phyloP scores from a whole-genome alignment of 1,140 invertebrate species.

The Antheraea mylitta region DNA sequence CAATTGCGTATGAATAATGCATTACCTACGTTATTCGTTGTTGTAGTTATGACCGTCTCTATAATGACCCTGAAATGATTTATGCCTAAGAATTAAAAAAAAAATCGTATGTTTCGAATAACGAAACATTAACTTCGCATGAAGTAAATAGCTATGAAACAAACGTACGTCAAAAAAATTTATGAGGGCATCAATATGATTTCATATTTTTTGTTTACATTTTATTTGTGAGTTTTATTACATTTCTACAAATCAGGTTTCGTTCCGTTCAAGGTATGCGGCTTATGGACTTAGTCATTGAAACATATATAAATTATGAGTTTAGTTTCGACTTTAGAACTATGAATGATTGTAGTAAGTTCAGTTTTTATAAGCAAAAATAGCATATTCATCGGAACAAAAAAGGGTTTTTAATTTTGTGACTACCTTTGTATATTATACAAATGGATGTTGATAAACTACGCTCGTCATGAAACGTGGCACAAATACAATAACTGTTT shows the following conservation, averaged over 20 bases:
- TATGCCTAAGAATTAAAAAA: not conserved
- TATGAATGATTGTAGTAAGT: not conserved
- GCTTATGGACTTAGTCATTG: not conserved
- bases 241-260: slow-evolving; percentile 3
- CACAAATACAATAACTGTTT: too few species aligned
- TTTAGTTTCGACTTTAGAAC: not conserved
- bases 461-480: too few species aligned
- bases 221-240: slow-evolving; percentile 18
- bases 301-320: not conserved
- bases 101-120: not conserved
- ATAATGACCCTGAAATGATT: not conserved
- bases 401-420: too few species aligned
- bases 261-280: slow-evolving; percentile 5
- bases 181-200: slow-evolving; percentile 18
- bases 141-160: slow-evolving; percentile 15
- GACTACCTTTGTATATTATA: too few species aligned
- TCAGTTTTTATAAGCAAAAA: not conserved
- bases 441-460: too few species aligned
- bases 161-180: slow-evolving; percentile 22
- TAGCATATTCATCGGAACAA: not conserved
- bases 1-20: too few species aligned
- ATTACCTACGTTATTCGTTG: too few species aligned
- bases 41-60: not conserved
- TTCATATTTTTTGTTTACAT: slow-evolving; percentile 16
- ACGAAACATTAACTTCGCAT: slow-evolving; percentile 18